Conservation (phyloP, 2,113 vertebrate genomes). For the Vicugna pacos region DNA sequence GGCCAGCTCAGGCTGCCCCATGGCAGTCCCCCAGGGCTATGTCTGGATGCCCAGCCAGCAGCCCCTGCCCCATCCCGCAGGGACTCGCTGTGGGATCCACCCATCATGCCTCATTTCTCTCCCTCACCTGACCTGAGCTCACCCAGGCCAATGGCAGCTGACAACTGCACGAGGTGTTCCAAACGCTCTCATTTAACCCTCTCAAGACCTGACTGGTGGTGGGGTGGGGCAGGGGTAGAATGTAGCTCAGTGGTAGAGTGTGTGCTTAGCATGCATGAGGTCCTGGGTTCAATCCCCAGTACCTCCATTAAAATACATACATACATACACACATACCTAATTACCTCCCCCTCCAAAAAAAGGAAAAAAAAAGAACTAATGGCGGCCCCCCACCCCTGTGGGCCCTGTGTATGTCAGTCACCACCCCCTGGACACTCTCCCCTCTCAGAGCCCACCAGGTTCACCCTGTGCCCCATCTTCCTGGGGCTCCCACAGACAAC, state of each 20-base stretch:
- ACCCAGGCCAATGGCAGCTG: neutral
- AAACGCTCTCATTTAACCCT: fast-evolving
- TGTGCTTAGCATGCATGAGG: too few relatives aligned
- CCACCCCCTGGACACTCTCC: neutral
- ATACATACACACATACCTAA: too few relatives aligned
- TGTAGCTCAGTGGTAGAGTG: too few relatives aligned
- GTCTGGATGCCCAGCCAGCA: neutral
- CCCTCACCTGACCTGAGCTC: fast-evolving
- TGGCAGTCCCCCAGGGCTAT: neutral
- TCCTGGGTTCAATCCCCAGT: too few relatives aligned
- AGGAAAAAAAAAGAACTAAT: too few relatives aligned
- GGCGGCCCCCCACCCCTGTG: neutral
- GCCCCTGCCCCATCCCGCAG: neutral
- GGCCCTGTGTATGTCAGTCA: fast-evolving
- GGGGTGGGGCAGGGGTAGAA: too few relatives aligned
- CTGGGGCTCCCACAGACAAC: neutral
- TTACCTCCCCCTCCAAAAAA: too few relatives aligned
- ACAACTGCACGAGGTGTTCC: neutral
- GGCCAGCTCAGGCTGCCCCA: fast-evolving
- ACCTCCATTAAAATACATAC: too few relatives aligned
- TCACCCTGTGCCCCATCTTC: neutral
- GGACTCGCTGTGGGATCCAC: fast-evolving
- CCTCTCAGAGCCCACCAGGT: neutral
- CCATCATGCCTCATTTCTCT: neutral
- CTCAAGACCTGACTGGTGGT: too few relatives aligned